Percentiles rank a stretch among this genome's conserved stretches.
These are phyloP conservation scores for Geodia barretti DNA, from an alignment of 37 sponge, comb jelly and placozoan species.

Conservation along the genomic window DNA sequence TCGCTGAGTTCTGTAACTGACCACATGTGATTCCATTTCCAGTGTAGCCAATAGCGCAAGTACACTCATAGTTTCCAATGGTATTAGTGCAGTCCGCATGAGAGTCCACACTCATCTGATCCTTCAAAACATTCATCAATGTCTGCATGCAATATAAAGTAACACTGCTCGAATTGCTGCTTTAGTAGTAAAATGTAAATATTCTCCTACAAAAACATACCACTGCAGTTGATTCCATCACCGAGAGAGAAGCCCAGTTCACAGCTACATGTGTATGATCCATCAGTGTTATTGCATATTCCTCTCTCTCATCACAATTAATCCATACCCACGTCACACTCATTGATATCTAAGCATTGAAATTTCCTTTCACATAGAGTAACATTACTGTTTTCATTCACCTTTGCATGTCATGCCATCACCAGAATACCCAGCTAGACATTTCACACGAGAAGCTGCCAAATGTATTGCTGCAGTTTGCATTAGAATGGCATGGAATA, in stretches of 20 bases:
- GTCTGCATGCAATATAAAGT: too few species aligned
- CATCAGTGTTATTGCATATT: constrained; percentile 12
- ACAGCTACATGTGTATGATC: constrained; percentile 11
- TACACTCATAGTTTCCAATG: neutral
- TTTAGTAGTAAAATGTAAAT: too few species aligned
- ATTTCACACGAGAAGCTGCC: constrained; percentile 49
- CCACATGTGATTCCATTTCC: constrained; percentile 14
- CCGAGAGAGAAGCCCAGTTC: constrained; percentile 22
- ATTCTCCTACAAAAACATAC: too few species aligned
- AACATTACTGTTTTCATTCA: too few species aligned
- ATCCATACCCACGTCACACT: neutral
- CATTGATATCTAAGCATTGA: constrained; percentile 5
- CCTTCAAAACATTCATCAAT: too few species aligned
- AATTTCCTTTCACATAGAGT: neutral
- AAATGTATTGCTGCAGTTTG: constrained; percentile 30
- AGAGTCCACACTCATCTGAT: too few species aligned
- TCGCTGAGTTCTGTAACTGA: neutral
- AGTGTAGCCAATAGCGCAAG: neutral
- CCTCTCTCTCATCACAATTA: neutral
- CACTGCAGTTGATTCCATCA: constrained; percentile 11
- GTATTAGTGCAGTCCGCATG: too few species aligned
- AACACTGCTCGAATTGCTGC: too few species aligned
- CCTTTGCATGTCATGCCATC: constrained; percentile 10
- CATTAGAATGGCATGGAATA: constrained; percentile 3
- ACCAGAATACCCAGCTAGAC: constrained; percentile 35